Conservation (phyloP, 2,113 vertebrate species). For the Dasyurus viverrinus region DNA sequence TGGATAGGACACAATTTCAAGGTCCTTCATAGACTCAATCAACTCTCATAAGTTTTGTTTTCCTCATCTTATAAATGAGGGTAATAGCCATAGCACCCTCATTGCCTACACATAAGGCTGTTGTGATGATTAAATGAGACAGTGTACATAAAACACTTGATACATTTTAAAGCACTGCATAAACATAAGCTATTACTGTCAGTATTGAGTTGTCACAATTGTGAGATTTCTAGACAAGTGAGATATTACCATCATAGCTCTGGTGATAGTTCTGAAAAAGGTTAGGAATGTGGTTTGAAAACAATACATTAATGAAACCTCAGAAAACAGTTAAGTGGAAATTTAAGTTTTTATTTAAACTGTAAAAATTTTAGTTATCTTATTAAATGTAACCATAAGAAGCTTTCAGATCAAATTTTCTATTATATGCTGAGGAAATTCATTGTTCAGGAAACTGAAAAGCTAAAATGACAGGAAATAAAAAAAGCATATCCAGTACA, state of each 20-base stretch:
- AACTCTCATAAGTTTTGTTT: too few relatives aligned
- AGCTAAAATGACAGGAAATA: constrained; percentile 18
- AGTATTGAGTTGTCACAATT: neutral
- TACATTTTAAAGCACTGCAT: neutral
- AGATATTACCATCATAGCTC: neutral
- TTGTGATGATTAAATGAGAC: too few relatives aligned
- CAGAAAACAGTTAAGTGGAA: constrained; percentile 7
- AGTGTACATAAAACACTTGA: neutral
- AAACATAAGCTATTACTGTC: neutral
- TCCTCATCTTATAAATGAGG: neutral
- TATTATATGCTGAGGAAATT: neutral
- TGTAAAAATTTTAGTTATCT: neutral
- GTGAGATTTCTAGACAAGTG: neutral
- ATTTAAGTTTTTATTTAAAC: too few relatives aligned
- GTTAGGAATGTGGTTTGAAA: neutral
- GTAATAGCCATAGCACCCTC: neutral
- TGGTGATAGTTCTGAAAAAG: constrained; percentile 16
- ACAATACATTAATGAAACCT: neutral
- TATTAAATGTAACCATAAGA: constrained; percentile 35
- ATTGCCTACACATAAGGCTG: too few relatives aligned
- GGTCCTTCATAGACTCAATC: too few relatives aligned
- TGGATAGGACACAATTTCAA: too few relatives aligned
- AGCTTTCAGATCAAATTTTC: neutral
- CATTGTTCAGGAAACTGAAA: constrained; percentile 5
- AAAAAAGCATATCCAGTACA: neutral